These are phyloP conservation scores for Armadillidium nasatum DNA, from an alignment of 1,140 invertebrate species.

Conservation along the genomic window DNA sequence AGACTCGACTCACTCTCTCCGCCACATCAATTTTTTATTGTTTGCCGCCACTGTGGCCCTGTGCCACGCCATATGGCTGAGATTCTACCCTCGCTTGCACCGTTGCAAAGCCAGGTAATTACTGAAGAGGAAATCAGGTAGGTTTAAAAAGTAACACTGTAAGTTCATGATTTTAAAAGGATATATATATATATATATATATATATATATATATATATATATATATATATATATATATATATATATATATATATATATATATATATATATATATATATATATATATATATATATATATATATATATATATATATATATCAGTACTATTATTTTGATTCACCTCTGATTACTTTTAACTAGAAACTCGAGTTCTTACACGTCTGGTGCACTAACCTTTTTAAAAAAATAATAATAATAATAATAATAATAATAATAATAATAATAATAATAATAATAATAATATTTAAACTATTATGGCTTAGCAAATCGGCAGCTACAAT, in stretches of 20 bases:
- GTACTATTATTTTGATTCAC: too few relatives aligned
- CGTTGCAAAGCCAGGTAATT: constrained; percentile 9
- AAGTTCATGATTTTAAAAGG: not conserved
- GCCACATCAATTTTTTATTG: constrained; percentile 8
- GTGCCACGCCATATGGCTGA: constrained; percentile 7
- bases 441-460: too few relatives aligned
- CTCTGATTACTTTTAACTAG: too few relatives aligned
- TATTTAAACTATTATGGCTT: too few relatives aligned
- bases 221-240: constrained; percentile 27
- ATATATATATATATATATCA: too few relatives aligned
- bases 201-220: constrained; percentile 28
- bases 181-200: constrained; percentile 24
- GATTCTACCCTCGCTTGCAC: constrained; percentile 4
- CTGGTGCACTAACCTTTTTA: too few relatives aligned
- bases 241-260: constrained; percentile 31
- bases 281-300: too few relatives aligned
- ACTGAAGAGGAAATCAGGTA: constrained; percentile 4
- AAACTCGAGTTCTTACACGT: too few relatives aligned
- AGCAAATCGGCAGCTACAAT: too few relatives aligned
- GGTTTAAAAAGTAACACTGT: not conserved
- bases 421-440: too few relatives aligned
- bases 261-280: constrained; percentile 18
- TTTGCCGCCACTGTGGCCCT: not conserved
- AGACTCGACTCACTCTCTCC: not conserved
- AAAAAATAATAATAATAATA: too few relatives aligned